phyloP scores from a whole-genome alignment of 2,113 vertebrate species.

The Bambusicola thoracicus region DNA sequence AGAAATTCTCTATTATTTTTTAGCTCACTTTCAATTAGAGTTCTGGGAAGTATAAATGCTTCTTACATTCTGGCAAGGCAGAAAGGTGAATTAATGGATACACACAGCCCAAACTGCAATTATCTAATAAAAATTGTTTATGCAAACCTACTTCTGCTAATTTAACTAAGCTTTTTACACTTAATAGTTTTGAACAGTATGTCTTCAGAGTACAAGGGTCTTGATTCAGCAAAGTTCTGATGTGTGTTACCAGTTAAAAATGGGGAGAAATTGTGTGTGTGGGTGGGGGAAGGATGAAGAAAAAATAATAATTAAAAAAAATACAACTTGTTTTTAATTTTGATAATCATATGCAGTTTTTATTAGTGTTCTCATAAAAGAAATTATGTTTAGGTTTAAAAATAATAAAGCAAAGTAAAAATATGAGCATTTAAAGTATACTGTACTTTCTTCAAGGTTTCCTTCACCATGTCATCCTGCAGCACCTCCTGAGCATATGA shows the following conservation, averaged over 20 bases:
- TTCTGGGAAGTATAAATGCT: not conserved
- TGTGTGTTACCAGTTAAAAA: not conserved
- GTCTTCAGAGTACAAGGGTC: not conserved
- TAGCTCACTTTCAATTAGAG: not conserved
- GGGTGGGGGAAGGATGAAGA: not conserved
- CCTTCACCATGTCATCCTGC: conserved; percentile 83
- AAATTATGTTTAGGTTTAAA: not conserved
- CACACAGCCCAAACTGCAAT: not conserved
- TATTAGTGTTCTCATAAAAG: not conserved
- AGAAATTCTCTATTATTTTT: not conserved
- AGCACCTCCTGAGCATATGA: conserved; percentile 89
- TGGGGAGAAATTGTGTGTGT: not conserved
- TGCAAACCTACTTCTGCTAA: not conserved
- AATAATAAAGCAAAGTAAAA: not conserved
- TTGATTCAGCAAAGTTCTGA: not conserved
- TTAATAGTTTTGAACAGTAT: not conserved
- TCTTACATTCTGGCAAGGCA: not conserved
- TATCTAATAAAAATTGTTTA: not conserved
- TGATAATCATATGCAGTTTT: not conserved
- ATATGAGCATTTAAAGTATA: not conserved
- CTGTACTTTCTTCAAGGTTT: conserved; percentile 77
- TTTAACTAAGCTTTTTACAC: not conserved
- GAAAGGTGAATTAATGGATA: not conserved
- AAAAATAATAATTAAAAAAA: not conserved
- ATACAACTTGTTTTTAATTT: not conserved